These are phyloP conservation scores for Neocloeon triangulifer DNA, from an alignment of 1,140 invertebrate genomes.

Conservation along the genomic window DNA sequence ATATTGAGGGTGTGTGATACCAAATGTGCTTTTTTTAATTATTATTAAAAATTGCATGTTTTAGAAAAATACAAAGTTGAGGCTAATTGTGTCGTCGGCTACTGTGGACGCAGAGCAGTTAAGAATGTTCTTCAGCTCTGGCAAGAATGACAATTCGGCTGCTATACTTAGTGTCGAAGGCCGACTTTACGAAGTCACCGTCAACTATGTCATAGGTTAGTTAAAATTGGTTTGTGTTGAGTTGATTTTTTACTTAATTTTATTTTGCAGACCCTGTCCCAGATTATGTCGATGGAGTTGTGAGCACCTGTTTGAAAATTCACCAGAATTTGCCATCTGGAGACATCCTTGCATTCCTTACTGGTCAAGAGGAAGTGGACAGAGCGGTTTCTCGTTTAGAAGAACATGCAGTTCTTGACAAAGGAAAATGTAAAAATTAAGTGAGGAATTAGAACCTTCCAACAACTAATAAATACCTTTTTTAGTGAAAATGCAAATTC, in stretches of 20 bases:
- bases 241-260: slow-evolving; percentile 7
- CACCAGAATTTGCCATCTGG: slow-evolving; percentile 60
- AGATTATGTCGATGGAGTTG: slow-evolving; percentile 70
- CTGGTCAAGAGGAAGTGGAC: slow-evolving; percentile 82
- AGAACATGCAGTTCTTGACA: slow-evolving; percentile 32
- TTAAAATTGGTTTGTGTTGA: slow-evolving; percentile 9
- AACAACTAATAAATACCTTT: slow-evolving; percentile 9
- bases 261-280: slow-evolving; percentile 49
- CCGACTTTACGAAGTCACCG: slow-evolving; percentile 64
- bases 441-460: neutral
- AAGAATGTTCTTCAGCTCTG: slow-evolving; percentile 70
- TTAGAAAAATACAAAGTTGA: slow-evolving; percentile 62
- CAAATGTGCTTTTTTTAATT: slow-evolving; percentile 6
- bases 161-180: slow-evolving; percentile 76
- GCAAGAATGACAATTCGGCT: slow-evolving; percentile 40
- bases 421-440: slow-evolving; percentile 19
- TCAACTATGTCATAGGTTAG: slow-evolving; percentile 55
- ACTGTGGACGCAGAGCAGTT: slow-evolving; percentile 82
- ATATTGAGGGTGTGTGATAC: slow-evolving; percentile 40
- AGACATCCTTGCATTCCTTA: slow-evolving; percentile 84
- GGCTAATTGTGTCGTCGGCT: slow-evolving; percentile 80
- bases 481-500: slow-evolving; percentile 43
- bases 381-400: slow-evolving; percentile 39
- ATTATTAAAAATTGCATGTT: slow-evolving; percentile 12
- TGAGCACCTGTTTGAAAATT: slow-evolving; percentile 76